Base-by-base conservation (phyloP, 2,888 invertebrate species). In the Hypena proboscidalis region DNA sequence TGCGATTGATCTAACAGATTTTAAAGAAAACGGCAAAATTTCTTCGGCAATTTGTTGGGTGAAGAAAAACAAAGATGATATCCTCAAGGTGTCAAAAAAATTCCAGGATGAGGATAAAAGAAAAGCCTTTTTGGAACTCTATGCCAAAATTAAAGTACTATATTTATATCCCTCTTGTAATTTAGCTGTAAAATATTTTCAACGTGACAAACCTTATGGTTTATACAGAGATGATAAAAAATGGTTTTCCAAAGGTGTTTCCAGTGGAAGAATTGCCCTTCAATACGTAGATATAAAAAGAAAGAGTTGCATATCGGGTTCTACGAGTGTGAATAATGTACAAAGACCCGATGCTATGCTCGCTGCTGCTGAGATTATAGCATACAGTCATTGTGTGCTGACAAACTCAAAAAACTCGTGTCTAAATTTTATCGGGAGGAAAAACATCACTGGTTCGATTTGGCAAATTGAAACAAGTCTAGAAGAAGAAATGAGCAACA, bases 331-430 rank as follows among this genome's bases (percentile, higher is more conserved):
- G 3, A 43, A 55, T 17, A 45, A 60, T 23, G 20, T 2, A 25
- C 27, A 36, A 1, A 57, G 51, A 36, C 55, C 67, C 6, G 77
- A 77, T 35, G 73, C 77, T 7, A 56, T 76, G 36, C 25, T 69
- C 3, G 55, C 68, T 10, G 61, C 73, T 31, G 34, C 63, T 10
- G 61, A 73, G 34, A 70, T 77, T 6, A 63, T 73, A 7, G 40
- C 54, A 9, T 71, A 64, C 37, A 64, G 49, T 2, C 50, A 67
- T 32, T 62, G 58, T 15, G 23, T 70, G 11, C 35, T 77, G 15
- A 58, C 56, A n/a, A 57, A 67, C 29, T 53, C 50, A 4, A 39
- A 48, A 40, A 31, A 39, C 8, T 55, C 65, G 4, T 32, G 10
- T 1, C 37, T 65, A 2, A 47, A 17, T 1, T 50, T 63, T 40